Conservation (phyloP, 2,797 vertebrate genomes). For the Furcifer pardalis region DNA sequence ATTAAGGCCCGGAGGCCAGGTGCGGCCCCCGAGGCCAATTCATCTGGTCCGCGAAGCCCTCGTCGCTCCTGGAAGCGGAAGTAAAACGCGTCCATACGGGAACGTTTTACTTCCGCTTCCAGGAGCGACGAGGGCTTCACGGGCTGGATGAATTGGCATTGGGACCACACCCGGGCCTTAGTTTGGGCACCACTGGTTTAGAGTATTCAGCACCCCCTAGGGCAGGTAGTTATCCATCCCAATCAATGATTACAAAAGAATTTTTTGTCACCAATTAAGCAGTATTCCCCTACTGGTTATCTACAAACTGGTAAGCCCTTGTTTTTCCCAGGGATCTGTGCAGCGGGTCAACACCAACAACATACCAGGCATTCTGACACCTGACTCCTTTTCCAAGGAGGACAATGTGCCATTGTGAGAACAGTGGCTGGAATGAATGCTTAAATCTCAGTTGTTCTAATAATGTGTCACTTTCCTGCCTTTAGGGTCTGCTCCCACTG, state of each 20-base stretch:
- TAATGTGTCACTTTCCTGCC: background rate
- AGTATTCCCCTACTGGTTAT: background rate
- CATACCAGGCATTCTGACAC: background rate
- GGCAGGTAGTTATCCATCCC: no score
- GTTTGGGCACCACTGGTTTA: no score
- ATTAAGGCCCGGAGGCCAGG: no score
- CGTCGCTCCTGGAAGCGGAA: no score
- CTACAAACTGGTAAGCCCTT: background rate
- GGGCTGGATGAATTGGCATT: no score
- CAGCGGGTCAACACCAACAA: background rate
- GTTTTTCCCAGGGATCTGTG: background rate
- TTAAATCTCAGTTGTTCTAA: rapidly evolving
- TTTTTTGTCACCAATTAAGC: background rate
- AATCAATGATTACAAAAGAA: background rate
- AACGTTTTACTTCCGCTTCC: no score
- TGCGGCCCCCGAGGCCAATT: no score
- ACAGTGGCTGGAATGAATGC: background rate
- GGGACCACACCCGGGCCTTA: no score
- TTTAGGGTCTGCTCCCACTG: conserved; percentile 65
- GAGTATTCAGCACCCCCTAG: no score
- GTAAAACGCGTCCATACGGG: no score
- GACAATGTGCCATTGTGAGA: background rate
- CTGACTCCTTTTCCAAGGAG: background rate
- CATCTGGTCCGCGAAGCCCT: no score
- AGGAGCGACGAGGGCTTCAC: no score